Conservation (phyloP, 2,888 invertebrate species). For the Amphipoea lucens region DNA sequence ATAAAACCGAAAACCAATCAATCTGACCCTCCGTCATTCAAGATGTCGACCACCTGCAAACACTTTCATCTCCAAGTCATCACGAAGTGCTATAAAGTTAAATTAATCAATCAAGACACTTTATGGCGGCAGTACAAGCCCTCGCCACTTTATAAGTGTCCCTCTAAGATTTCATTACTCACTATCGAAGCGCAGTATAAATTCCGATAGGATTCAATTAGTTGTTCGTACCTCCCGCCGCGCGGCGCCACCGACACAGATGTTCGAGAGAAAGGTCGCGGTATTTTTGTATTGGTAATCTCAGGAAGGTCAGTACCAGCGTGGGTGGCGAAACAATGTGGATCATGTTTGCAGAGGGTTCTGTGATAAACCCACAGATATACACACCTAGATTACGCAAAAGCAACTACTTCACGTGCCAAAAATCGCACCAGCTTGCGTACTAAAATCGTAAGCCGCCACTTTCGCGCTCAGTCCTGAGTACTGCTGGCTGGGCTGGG, state of each 20-base stretch:
- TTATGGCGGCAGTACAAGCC: constrained; percentile 57
- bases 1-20: constrained; percentile 42
- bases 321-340: background rate
- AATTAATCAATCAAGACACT: constrained; percentile 66
- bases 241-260: constrained; percentile 8
- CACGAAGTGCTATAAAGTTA: constrained; percentile 66
- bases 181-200: constrained; percentile 63
- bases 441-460: no score
- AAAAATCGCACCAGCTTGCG: no score
- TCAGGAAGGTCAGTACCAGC: background rate
- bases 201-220: constrained; percentile 62
- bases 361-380: background rate
- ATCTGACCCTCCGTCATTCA: constrained; percentile 26
- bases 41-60: constrained; percentile 59
- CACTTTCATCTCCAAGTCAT: constrained; percentile 65
- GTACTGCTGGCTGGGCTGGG: no score
- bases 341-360: background rate
- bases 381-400: no score
- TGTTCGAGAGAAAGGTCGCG: background rate
- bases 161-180: constrained; percentile 63
- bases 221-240: constrained; percentile 9
- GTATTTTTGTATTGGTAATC: background rate
- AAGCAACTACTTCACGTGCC: no score
- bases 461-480: no score
- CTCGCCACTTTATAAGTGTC: constrained; percentile 62